Evolutionary conservation across 2,113 vertebrate genomes (phyloP), one percentile per base, ranked within the genome.

Genomic region (Crotalus helleri): DNA sequence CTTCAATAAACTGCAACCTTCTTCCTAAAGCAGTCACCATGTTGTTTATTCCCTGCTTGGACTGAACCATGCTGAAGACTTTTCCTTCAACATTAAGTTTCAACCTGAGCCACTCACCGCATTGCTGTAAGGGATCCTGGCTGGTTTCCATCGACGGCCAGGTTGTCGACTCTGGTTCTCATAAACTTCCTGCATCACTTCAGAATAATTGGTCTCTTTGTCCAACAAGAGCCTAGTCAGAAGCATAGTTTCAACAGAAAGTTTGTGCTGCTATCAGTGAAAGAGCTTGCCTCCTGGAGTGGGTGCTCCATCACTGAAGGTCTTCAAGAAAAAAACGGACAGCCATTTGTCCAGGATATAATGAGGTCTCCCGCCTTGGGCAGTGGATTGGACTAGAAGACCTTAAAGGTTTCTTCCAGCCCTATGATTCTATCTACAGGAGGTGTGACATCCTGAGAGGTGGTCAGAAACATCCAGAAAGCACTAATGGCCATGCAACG

Each of bases 111-210:
- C 3, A 0, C 97, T 97, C 85, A 97, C 97, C 1, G 26, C 9
- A 0, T 97, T 94, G 0, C 96, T 97, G 94, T 92, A 95, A 13
- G 94, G 94, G 33, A 74, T 0, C 0, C 87, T 0, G 0, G 96
- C 95, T 0, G 95, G 93, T 33, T 8, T 93, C 98, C 97, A 98
- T 4, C 29, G 13, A 0, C 93, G 96, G 0, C 29, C 2, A 0
- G 11, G 7, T 0, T 11, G 23, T 0, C 97, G 96, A 5, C 1
- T 81, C 95, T 98, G 92, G 21, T 96, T 97, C 95, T 98, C 97
- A 0, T 96, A 98, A 0, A 97, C 96, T 57, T 98, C 97, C 74
- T 98, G 97, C 85, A 97, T 81, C 92, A 97, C 96, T 93, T 97
- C 96, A 0, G 74, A 94, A 94, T 94, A 81, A 54, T 94, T 97